Percentiles rank a stretch among this genome's conserved stretches.
phyloP scores from a whole-genome alignment of 2,888 invertebrate species.

The Drosophila borealis region DNA sequence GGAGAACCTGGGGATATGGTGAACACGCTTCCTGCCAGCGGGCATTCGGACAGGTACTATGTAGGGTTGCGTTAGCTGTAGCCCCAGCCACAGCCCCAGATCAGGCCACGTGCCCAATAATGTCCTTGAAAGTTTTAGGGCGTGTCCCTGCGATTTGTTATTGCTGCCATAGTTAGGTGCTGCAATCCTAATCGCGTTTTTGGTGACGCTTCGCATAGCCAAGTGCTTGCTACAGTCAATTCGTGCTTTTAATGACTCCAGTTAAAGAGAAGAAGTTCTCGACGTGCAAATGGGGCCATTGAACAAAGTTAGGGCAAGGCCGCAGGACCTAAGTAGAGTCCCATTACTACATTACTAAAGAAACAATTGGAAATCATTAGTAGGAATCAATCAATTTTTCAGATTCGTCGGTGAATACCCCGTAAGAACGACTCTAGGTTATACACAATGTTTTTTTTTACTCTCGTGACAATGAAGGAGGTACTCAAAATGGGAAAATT shows the following conservation, averaged over 20 bases:
- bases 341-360: constrained; percentile 5
- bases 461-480: too few relatives aligned
- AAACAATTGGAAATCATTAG: constrained; percentile 22
- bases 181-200: constrained; percentile 60
- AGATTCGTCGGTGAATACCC: neutral
- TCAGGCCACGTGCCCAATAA: constrained; percentile 58
- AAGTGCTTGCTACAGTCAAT: constrained; percentile 33
- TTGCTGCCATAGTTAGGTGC: constrained; percentile 41
- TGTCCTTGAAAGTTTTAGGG: constrained; percentile 72
- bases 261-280: constrained; percentile 13
- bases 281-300: constrained; percentile 8
- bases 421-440: too few relatives aligned
- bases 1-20: constrained; percentile 45
- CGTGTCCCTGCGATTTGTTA: constrained; percentile 54
- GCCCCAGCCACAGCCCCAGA: constrained; percentile 10
- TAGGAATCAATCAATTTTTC: neutral
- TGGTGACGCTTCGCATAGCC: constrained; percentile 37
- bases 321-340: constrained; percentile 14
- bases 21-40: constrained; percentile 61
- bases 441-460: too few relatives aligned
- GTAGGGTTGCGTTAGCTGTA: constrained; percentile 19
- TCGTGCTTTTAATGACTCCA: constrained; percentile 34
- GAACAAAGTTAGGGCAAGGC: constrained; percentile 15
- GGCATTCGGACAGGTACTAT: constrained; percentile 49
- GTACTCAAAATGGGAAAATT: too few relatives aligned